phyloP scores from a whole-genome alignment of 1,140 invertebrate species.

The Zaprionus nigranus region DNA sequence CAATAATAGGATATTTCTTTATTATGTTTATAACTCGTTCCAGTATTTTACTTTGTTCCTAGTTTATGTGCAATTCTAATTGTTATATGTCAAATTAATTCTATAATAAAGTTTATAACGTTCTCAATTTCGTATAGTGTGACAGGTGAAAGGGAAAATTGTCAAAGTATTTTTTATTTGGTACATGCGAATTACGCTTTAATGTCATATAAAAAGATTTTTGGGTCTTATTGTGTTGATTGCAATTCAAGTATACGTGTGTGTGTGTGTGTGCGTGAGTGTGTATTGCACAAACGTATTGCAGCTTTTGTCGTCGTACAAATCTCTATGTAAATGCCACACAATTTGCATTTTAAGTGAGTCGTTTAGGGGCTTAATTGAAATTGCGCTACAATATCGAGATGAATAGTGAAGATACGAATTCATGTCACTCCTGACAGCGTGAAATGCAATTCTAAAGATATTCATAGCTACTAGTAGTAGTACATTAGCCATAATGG shows the following conservation, averaged over 20 bases:
- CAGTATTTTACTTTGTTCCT: neutral
- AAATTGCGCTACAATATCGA: constrained; percentile 58
- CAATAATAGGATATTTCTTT: neutral
- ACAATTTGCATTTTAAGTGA: constrained; percentile 81
- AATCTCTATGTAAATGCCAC: constrained; percentile 64
- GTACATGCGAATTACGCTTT: constrained; percentile 23
- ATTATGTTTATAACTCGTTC: neutral
- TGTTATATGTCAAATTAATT: neutral
- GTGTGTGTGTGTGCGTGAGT: constrained; percentile 25
- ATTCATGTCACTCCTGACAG: constrained; percentile 29
- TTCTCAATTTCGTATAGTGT: neutral
- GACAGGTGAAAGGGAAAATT: neutral
- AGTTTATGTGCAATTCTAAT: neutral
- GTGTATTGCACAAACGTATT: constrained; percentile 34
- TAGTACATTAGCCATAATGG: neutral
- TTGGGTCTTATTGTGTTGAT: constrained; percentile 32
- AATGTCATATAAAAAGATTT: constrained; percentile 59
- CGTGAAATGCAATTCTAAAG: neutral
- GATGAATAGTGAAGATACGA: constrained; percentile 64
- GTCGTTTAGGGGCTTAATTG: constrained; percentile 77
- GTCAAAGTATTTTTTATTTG: constrained; percentile 14
- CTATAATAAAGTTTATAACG: neutral
- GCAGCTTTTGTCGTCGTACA: constrained; percentile 47
- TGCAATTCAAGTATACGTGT: constrained; percentile 24
- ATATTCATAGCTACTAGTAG: constrained; percentile 19